Base-by-base conservation (phyloP, 92 coral and sea anemone species). In the Zoanthus sociatus region DNA sequence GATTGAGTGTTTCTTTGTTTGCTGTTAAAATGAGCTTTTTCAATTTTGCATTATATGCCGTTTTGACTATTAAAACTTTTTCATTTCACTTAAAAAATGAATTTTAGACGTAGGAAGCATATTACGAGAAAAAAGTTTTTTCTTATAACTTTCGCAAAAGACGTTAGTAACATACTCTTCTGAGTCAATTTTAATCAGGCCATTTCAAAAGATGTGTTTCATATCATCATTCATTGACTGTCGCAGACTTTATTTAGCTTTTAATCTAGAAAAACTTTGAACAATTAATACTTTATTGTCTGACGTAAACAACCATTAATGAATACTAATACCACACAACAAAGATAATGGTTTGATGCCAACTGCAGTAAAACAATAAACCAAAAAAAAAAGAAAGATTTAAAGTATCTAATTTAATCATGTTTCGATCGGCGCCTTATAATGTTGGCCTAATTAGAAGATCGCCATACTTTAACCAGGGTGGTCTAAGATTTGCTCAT, bases 361-460 rank as follows among this genome's bases (percentile, higher is more conserved):
- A 4, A 68, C 76, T 67, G 53, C 15, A 45, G 33, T 13, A 81
- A 67, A 78, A 78, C 84, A 78, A 78, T 58, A 78, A 63, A 17
- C 84, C 1, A 37, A 37, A 37, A 37, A 37, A 37, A 37, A 37
- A 37, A 37, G 42, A 37, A 37, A 37, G 42, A 31, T 78, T 42
- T 48, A 6, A 7, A 44, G 85, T 81, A 64, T 81, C 85, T 81
- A 81, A 81, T 81, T 47, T 30, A 66, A 81, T 81, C 73, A 67
- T 66, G 44, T 46, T 51, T 13, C 60, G 20, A 66, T 60, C 42
- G 76, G 26, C 44, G 75, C 45, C 46, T 48, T 15, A 45, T 20
- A 63, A 66, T 37, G 3, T 31, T 18, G 74, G 11, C 33, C 75
- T 81, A 81, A 81, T 81, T 46, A 33, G 73, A 71, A 6, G 58